These are phyloP conservation scores for Garrulus glandarius DNA, from an alignment of 2,797 vertebrate genomes.

Conservation along the genomic window DNA sequence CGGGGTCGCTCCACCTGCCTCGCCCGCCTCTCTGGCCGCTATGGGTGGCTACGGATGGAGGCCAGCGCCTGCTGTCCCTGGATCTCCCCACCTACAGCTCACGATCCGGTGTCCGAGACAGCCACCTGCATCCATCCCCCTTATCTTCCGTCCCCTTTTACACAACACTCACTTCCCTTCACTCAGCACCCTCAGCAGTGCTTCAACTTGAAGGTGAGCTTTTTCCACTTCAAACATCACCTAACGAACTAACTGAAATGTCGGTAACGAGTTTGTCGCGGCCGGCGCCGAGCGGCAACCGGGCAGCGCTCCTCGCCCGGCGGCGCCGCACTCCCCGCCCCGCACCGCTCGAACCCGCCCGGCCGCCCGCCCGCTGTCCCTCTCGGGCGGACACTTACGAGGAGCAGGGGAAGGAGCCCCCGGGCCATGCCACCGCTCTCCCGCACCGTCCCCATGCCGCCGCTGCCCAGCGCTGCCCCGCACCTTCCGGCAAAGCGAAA, in stretches of 20 bases:
- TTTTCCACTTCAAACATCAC: background rate
- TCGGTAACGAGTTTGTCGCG: fast-evolving
- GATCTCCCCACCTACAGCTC: background rate
- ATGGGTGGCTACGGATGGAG: background rate
- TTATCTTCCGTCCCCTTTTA: background rate
- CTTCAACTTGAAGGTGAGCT: background rate
- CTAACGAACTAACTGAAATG: background rate
- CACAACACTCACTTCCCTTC: background rate
- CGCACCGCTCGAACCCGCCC: background rate
- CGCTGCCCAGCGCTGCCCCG: no score
- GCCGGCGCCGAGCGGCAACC: background rate
- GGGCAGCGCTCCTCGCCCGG: background rate
- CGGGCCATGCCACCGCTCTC: background rate
- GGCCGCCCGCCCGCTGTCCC: background rate
- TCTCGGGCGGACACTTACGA: background rate
- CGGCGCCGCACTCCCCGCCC: background rate
- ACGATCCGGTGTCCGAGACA: background rate
- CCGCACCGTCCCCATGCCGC: background rate
- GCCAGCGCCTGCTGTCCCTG: background rate
- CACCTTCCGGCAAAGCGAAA: background rate
- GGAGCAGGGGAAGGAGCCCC: background rate
- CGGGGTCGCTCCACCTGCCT: fast-evolving
- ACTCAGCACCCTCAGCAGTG: background rate
- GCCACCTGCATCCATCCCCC: background rate
- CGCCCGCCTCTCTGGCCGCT: fast-evolving